Evolutionary conservation across 2,113 vertebrate species (phyloP).

Genomic region (Parotia lawesii): DNA sequence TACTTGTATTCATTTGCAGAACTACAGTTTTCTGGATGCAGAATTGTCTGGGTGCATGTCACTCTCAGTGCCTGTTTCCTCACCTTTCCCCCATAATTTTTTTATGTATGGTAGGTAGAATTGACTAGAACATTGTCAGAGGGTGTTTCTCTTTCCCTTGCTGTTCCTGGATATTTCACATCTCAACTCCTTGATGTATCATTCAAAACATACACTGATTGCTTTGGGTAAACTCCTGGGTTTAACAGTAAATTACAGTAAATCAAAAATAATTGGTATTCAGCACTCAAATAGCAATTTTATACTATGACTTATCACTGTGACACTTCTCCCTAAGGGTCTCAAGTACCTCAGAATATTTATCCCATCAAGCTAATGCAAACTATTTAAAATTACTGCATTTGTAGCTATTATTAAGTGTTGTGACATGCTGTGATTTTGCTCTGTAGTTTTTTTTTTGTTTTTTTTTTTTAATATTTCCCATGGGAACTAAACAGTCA

Average conservation of each 20-base stretch:
- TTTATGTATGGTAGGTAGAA: neutral
- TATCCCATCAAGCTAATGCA: constrained; percentile 48
- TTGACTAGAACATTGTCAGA: neutral
- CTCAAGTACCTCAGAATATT: constrained; percentile 59
- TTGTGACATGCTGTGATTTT: constrained; percentile 54
- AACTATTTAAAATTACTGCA: constrained; percentile 55
- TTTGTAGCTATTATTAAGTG: constrained; percentile 58
- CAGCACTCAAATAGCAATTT: constrained; percentile 60
- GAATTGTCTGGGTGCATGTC: neutral
- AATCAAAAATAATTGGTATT: constrained; percentile 65
- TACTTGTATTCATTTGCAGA: neutral
- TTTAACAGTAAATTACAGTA: constrained; percentile 63
- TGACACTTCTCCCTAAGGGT: constrained; percentile 39
- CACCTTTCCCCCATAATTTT: neutral
- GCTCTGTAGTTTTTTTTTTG: neutral
- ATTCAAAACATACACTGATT: constrained; percentile 30
- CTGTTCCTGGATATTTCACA: neutral
- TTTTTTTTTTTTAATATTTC: constrained; percentile 26
- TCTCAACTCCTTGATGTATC: constrained; percentile 4
- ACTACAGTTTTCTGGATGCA: neutral
- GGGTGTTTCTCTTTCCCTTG: neutral
- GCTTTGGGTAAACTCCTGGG: constrained; percentile 43
- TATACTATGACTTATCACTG: constrained; percentile 36
- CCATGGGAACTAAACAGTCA: neutral
- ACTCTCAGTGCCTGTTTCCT: neutral